Evolutionary conservation across 1,140 invertebrate genomes (phyloP).

Genomic region (Theocolax elegans): DNA sequence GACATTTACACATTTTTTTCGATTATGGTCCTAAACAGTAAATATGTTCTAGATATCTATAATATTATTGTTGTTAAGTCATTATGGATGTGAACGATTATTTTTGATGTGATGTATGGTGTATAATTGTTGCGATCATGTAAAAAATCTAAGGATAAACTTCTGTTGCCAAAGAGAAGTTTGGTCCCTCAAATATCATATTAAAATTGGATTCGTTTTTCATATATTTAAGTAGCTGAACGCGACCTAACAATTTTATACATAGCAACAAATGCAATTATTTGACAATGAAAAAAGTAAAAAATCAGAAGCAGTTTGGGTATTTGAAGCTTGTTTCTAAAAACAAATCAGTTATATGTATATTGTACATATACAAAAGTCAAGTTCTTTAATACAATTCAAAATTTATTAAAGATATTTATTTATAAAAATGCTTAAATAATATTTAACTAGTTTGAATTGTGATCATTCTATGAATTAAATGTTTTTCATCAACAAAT

Average conservation of each 20-base stretch:
- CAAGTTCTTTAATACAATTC: slow-evolving; percentile 8
- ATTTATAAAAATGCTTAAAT: slow-evolving; percentile 3
- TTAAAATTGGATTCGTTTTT: slow-evolving; percentile 19
- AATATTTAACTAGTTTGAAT: slow-evolving; percentile 4
- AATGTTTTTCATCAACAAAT: slow-evolving; percentile 3
- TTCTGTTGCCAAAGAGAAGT: slow-evolving; percentile 21
- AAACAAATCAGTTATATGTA: slow-evolving; percentile 28
- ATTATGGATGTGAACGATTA: slow-evolving; percentile 13
- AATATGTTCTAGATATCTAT: slow-evolving; percentile 5
- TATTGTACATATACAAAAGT: neutral
- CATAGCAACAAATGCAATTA: slow-evolving; percentile 6
- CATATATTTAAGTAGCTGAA: neutral
- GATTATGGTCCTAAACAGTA: slow-evolving; percentile 23
- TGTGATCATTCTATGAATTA: neutral
- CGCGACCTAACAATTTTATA: slow-evolving; percentile 11
- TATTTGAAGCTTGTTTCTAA: slow-evolving; percentile 24
- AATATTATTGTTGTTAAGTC: slow-evolving; percentile 27
- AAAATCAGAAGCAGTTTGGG: slow-evolving; percentile 20
- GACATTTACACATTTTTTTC: slow-evolving; percentile 9
- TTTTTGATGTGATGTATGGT: slow-evolving; percentile 17
- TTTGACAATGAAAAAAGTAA: slow-evolving; percentile 16
- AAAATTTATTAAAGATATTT: neutral
- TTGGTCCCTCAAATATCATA: neutral
- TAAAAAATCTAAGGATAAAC: slow-evolving; percentile 6
- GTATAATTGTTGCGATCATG: slow-evolving; percentile 7